phyloP scores from a whole-genome alignment of 1,140 invertebrate genomes.

The Carcinoscorpius rotundicauda region DNA sequence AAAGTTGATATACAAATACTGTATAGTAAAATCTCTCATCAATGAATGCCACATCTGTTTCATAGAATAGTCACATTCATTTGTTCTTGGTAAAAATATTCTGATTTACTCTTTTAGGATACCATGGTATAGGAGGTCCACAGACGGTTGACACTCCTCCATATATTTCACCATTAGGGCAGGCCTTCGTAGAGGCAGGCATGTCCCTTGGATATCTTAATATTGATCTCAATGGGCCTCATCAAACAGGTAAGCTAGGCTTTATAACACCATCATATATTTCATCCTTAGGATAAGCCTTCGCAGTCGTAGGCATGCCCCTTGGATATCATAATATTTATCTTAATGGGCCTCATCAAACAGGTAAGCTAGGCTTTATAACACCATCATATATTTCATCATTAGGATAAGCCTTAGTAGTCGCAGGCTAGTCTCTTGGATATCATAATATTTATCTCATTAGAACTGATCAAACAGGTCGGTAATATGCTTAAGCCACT shows the following conservation, averaged over 20 bases:
- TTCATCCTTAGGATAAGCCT: conserved; percentile 62
- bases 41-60: no score
- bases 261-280: conserved; percentile 55
- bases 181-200: conserved; percentile 68
- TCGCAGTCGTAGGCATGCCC: conserved; percentile 63
- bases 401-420: no score
- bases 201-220: conserved; percentile 63
- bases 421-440: no score
- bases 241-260: conserved; percentile 50
- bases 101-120: conserved; percentile 34
- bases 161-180: conserved; percentile 60
- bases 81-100: no score
- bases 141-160: conserved; percentile 70
- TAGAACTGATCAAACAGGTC: no score
- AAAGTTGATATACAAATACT: no score
- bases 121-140: conserved; percentile 64
- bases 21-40: no score
- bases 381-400: no score
- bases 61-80: no score
- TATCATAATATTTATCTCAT: no score
- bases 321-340: conserved; percentile 66
- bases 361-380: conserved; percentile 38
- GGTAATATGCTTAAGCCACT: no score
- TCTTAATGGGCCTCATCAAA: conserved; percentile 67
- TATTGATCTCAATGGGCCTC: conserved; percentile 64